These are phyloP conservation scores for Gopherus evgoodei DNA, from an alignment of 2,113 vertebrate genomes.

Conservation along the genomic window DNA sequence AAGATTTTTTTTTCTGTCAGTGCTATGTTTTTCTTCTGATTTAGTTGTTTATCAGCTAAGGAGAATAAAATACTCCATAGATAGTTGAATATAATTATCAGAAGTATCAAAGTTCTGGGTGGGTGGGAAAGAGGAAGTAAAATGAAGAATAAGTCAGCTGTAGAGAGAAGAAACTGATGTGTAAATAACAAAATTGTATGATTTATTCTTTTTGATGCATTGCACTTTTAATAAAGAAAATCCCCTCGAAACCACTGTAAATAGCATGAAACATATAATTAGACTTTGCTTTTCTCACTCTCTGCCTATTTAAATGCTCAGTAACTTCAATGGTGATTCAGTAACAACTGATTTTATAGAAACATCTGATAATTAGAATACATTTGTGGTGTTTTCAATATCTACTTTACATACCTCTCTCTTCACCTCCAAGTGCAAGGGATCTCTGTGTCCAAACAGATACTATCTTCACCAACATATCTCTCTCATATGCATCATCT, in stretches of 20 bases:
- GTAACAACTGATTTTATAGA: constrained; percentile 66
- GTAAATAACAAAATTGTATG: constrained; percentile 67
- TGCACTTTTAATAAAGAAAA: constrained; percentile 67
- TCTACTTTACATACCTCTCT: neutral
- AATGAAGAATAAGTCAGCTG: constrained; percentile 18
- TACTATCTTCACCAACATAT: neutral
- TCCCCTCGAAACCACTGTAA: constrained; percentile 68
- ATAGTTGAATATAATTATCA: neutral
- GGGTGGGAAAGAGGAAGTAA: constrained; percentile 29
- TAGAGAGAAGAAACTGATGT: constrained; percentile 34
- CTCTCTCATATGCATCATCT: neutral
- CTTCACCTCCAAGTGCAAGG: accelerated
- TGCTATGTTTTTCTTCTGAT: neutral
- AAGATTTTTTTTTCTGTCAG: neutral
- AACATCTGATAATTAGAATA: constrained; percentile 61
- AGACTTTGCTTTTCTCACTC: constrained; percentile 60
- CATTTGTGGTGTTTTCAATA: constrained; percentile 45
- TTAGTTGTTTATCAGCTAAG: neutral
- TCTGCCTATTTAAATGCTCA: constrained; percentile 59
- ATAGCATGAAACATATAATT: constrained; percentile 63
- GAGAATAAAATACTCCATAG: neutral
- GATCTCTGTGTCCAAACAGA: neutral
- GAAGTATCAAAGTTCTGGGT: neutral
- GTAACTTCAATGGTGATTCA: constrained; percentile 62
- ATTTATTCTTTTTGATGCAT: constrained; percentile 62